phyloP scores from a whole-genome alignment of 2,888 invertebrate genomes.

The Nephrotoma guestfalica region DNA sequence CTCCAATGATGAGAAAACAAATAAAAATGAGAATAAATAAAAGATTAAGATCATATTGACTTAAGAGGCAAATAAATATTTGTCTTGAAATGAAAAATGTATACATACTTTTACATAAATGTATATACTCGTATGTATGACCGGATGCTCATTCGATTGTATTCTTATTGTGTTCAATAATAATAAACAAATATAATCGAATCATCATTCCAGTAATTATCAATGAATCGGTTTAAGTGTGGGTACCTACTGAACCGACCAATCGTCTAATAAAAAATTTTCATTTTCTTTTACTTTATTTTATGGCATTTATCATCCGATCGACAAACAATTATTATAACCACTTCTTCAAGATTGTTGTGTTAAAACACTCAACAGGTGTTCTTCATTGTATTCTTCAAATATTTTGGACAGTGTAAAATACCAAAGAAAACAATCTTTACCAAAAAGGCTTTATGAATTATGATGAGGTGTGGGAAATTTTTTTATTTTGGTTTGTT shows the following conservation, averaged over 20 bases:
- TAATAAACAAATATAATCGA: background rate
- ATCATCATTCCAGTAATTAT: background rate
- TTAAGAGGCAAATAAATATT: background rate
- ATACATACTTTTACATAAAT: background rate
- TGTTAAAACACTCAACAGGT: background rate
- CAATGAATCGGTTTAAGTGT: background rate
- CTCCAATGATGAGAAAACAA: background rate
- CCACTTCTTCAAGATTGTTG: background rate
- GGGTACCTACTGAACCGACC: background rate
- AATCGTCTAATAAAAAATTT: background rate
- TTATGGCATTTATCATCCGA: background rate
- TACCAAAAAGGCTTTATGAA: background rate
- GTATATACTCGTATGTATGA: background rate
- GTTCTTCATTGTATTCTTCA: background rate
- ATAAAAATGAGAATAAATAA: background rate
- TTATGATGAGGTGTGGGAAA: background rate
- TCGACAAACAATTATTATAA: background rate
- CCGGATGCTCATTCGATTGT: background rate
- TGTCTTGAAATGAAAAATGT: background rate
- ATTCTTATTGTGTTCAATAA: background rate
- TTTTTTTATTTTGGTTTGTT: background rate
- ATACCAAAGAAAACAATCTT: background rate
- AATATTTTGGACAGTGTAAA: background rate
- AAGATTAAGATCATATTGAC: background rate
- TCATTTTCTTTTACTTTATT: background rate